phyloP scores from a whole-genome alignment of 2,113 vertebrate genomes.

The Alectura lathami region DNA sequence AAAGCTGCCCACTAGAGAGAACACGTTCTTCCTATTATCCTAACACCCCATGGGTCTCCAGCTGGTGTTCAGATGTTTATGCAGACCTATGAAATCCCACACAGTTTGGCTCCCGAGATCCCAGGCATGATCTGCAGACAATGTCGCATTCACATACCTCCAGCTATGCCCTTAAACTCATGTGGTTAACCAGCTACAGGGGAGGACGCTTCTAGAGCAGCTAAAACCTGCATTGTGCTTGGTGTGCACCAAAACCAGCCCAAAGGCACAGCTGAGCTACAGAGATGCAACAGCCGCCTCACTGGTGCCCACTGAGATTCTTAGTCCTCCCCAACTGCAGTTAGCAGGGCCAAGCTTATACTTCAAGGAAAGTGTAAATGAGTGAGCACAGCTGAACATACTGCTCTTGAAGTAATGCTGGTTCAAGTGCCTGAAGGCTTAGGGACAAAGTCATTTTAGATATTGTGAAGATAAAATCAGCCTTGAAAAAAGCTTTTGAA shows the following conservation, averaged over 20 bases:
- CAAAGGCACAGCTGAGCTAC: background rate
- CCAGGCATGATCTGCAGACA: background rate
- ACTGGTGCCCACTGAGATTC: accelerated
- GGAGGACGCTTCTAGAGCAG: accelerated
- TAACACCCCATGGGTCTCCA: background rate
- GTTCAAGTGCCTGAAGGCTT: background rate
- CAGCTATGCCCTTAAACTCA: background rate
- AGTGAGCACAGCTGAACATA: background rate
- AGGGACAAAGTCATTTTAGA: background rate
- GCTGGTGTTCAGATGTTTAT: background rate
- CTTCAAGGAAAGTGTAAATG: background rate
- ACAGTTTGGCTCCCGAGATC: background rate
- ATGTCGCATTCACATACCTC: background rate
- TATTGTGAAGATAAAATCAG: background rate
- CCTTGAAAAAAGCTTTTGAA: background rate
- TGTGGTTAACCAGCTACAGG: background rate
- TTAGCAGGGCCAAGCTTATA: background rate
- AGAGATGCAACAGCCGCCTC: background rate
- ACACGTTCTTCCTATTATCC: background rate
- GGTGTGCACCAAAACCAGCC: background rate
- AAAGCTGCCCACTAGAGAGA: accelerated
- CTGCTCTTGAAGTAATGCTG: background rate
- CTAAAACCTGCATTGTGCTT: background rate
- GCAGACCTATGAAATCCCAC: background rate
- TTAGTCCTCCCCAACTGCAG: background rate